A percentile compares a stretch with the other conserved stretches of the same genome.
phyloP scores from a whole-genome alignment of 1,140 invertebrate species.

The Drosophila persimilis region DNA sequence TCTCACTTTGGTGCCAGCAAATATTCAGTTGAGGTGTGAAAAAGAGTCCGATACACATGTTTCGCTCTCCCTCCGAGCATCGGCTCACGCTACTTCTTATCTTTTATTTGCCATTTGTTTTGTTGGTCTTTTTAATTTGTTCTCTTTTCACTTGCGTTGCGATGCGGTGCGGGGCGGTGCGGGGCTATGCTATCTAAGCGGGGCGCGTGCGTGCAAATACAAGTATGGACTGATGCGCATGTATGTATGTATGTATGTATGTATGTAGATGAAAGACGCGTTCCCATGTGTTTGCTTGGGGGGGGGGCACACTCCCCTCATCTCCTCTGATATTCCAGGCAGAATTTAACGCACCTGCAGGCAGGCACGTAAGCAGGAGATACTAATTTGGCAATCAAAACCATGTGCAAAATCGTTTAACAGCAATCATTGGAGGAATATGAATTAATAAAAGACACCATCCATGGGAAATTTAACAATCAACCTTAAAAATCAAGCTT shows the following conservation, averaged over 20 bases:
- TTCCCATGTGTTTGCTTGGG: slow-evolving; percentile 20
- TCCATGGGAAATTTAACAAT: neutral
- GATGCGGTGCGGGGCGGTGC: neutral
- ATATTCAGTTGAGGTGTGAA: slow-evolving; percentile 63
- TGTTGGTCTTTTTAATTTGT: slow-evolving; percentile 53
- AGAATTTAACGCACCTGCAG: neutral
- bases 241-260: too few relatives aligned
- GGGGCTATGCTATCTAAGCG: slow-evolving; percentile 22
- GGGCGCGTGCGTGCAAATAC: slow-evolving; percentile 48
- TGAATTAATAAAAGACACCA: too few relatives aligned
- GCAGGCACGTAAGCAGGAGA: slow-evolving; percentile 10
- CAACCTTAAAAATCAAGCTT: slow-evolving; percentile 1
- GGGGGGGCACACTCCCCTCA: neutral
- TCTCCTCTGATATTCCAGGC: too few relatives aligned
- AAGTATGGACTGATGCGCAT: too few relatives aligned
- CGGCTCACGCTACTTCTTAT: slow-evolving; percentile 18
- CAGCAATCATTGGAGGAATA: too few relatives aligned
- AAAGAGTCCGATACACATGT: slow-evolving; percentile 58
- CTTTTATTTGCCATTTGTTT: slow-evolving; percentile 49
- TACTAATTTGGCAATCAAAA: neutral
- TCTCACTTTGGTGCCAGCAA: slow-evolving; percentile 34
- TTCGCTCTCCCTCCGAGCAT: slow-evolving; percentile 28
- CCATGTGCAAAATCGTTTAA: too few relatives aligned
- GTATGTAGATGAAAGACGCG: neutral
- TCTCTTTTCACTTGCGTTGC: slow-evolving; percentile 37